Evolutionary conservation across 2,888 invertebrate genomes (phyloP).

Genomic region (Scelioninae gen. 1): DNA sequence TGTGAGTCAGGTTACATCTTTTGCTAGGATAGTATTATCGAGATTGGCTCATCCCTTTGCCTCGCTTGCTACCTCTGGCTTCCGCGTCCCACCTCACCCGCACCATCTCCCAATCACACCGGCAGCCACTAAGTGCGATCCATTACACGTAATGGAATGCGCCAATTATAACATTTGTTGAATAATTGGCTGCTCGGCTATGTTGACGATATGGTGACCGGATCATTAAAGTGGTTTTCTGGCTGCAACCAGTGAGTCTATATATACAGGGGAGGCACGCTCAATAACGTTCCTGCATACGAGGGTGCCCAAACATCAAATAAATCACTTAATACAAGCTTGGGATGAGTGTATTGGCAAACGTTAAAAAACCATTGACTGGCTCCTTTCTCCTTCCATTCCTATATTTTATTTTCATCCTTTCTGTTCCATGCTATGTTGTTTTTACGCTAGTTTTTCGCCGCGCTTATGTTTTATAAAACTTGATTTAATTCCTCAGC

Average conservation of each 20-base stretch:
- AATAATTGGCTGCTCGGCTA: constrained; percentile 81
- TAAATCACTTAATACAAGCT: constrained; percentile 81
- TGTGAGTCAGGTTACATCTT: constrained; percentile 68
- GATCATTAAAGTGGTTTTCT: constrained; percentile 65
- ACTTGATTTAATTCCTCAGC: constrained; percentile 48
- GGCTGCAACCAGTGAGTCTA: constrained; percentile 35
- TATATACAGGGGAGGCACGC: constrained; percentile 56
- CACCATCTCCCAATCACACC: constrained; percentile 79
- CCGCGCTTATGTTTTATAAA: constrained; percentile 18
- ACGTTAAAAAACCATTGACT: constrained; percentile 77
- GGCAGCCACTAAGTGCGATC: constrained; percentile 83
- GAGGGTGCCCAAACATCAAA: constrained; percentile 79
- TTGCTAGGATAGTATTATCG: constrained; percentile 79
- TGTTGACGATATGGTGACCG: constrained; percentile 68
- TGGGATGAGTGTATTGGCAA: constrained; percentile 74
- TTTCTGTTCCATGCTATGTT: too few relatives aligned
- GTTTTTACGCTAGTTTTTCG: constrained; percentile 14
- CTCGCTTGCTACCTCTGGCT: constrained; percentile 48
- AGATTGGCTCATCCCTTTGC: constrained; percentile 79
- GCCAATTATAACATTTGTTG: constrained; percentile 84
- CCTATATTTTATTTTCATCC: too few relatives aligned
- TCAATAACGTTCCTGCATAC: constrained; percentile 71
- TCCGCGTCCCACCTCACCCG: constrained; percentile 26
- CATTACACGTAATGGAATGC: constrained; percentile 84
- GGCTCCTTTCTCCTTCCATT: constrained; percentile 10